Base-by-base conservation (phyloP, 2,888 invertebrate genomes). In the Lycia hirtaria region DNA sequence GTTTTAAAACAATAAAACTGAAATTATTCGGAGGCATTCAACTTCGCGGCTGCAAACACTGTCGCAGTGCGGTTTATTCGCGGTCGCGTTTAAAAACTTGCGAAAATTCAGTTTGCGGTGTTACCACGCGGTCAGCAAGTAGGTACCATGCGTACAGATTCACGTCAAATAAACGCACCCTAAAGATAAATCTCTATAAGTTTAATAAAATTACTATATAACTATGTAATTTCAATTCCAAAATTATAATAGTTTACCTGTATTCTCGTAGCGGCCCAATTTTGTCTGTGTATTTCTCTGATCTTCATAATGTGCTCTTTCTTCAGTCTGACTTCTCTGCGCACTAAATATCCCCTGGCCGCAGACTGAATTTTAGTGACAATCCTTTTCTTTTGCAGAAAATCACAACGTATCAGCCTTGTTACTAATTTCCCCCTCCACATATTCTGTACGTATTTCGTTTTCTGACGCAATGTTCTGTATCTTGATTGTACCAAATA, bases 211-310 rank as follows among this genome's bases (percentile, higher is more conserved):
- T n/a, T n/a, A n/a, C n/a, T n/a, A n/a, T n/a, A n/a, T n/a, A n/a
- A n/a, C n/a, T n/a, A n/a, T n/a, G n/a, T n/a, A n/a, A n/a, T n/a
- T n/a, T n/a, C n/a, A n/a, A n/a, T n/a, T n/a, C n/a, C n/a, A n/a
- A n/a, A n/a, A n/a, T n/a, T n/a, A n/a, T n/a, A n/a, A n/a, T n/a
- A n/a, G n/a, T n/a, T 73, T 73, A 93, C 93, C 92, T 96, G 96
- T 70, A 96, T 95, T 71, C 92, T 92, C 1, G 88, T 88, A 9
- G 94, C 95, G 3, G 95, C 95, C 62, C 85, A 87, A 62, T 85
- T 79, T 24, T 74, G 82, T 48, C 76, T 81, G 51, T 83, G 73
- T 41, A 91, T 77, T 67, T 89, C 90, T 65, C 79, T 84, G 56
- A 82, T 82, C 74, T 87, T 90, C 1, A 87, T 75, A 12, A 90